A percentile compares a stretch with the other conserved stretches of the same genome.
Evolutionary conservation across 2,113 vertebrate genomes (phyloP).

Genomic region (Zeus faber): DNA sequence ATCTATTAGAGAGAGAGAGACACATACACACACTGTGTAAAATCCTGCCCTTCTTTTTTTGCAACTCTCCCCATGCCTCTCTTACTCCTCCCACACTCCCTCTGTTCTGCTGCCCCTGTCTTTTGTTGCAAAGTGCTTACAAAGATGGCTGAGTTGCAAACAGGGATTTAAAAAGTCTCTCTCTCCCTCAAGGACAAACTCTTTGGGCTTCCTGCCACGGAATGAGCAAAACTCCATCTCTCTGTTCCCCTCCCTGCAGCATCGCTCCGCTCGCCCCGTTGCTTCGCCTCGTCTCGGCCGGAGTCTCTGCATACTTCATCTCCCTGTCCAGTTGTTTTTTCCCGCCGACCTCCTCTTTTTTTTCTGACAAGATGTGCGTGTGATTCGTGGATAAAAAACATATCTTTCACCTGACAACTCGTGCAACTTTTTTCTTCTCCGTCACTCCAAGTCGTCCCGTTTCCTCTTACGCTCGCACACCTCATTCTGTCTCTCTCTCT

Average conservation of each 20-base stretch:
- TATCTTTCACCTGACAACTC: no score
- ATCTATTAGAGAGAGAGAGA: no score
- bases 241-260: slow-evolving; percentile 5
- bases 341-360: no score
- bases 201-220: slow-evolving; percentile 47
- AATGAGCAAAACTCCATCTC: slow-evolving; percentile 37
- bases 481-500: no score
- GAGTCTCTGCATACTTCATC: no score
- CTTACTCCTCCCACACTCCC: not conserved
- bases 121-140: slow-evolving; percentile 52
- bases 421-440: no score
- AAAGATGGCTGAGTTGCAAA: slow-evolving; percentile 54
- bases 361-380: no score
- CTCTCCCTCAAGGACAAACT: slow-evolving; percentile 63
- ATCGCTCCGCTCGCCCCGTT: not conserved
- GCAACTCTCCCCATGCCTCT: not conserved
- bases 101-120: slow-evolving; percentile 13
- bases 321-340: no score
- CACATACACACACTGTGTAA: not conserved
- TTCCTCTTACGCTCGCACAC: no score
- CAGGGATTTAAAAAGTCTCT: slow-evolving; percentile 56
- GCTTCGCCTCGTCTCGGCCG: no score
- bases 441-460: no score
- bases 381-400: no score
- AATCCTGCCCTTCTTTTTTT: not conserved